Conservation (phyloP, 2,888 invertebrate genomes). For the Panzeria rudis region DNA sequence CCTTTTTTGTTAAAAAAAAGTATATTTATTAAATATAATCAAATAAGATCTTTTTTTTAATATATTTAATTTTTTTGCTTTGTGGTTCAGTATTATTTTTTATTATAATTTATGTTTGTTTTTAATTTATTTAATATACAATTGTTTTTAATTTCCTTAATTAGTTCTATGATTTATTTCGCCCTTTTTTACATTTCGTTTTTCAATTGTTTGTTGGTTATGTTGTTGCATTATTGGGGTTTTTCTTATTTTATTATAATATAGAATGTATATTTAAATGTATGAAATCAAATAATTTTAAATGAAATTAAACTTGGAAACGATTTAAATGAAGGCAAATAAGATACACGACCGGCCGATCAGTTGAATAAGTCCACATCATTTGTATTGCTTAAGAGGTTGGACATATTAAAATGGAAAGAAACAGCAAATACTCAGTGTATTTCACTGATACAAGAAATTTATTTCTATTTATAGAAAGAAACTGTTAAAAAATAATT, state of each 20-base stretch:
- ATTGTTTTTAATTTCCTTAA: slow-evolving; percentile 9
- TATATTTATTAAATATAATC: slow-evolving; percentile 59
- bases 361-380: not conserved
- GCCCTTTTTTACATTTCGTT: slow-evolving; percentile 45
- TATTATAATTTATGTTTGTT: not conserved
- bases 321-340: not conserved
- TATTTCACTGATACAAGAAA: too few relatives aligned
- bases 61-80: slow-evolving; percentile 24
- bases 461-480: too few relatives aligned
- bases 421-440: too few relatives aligned
- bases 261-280: not conserved
- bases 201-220: slow-evolving; percentile 13
- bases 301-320: not conserved
- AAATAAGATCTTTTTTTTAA: slow-evolving; percentile 53
- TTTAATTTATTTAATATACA: slow-evolving; percentile 44
- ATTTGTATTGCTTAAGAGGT: not conserved
- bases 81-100: not conserved
- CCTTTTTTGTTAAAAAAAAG: slow-evolving; percentile 42
- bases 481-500: too few relatives aligned
- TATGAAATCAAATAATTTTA: not conserved
- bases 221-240: slow-evolving; percentile 4
- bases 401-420: too few relatives aligned
- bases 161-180: slow-evolving; percentile 1
- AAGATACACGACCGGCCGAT: not conserved
- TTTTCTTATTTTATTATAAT: not conserved